Evolutionary conservation across 2,113 vertebrate genomes (phyloP), one percentile per base, ranked within the genome.

Genomic region (Anoura caudifer): DNA sequence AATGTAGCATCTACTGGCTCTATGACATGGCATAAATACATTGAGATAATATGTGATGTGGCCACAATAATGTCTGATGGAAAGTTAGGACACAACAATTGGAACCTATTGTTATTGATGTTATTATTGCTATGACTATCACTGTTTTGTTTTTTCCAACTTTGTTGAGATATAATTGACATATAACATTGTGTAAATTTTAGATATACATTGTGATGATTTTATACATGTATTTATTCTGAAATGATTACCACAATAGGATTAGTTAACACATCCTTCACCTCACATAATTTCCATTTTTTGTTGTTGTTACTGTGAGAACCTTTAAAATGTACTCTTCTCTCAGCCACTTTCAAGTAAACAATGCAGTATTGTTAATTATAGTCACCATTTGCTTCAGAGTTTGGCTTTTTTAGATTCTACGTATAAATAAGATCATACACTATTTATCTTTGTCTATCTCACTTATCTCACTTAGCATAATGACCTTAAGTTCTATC

Each of bases 311-410:
- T 59, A 59, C 41, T 22, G 16, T 59, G 38, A 76, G 24, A 90
- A 89, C 17, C n/a, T 89, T 83, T 38, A 90, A 84, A 56, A 69
- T 69, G 56, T 77, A n/a, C 61, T 90, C n/a, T 89, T 90, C n/a
- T 89, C 26, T 87, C 69, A 67, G 17, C 38, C 69, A 47, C 41
- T 47, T 73, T 84, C 15, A 59, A 59, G 50, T 90, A 69, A 77
- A 47, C 11, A 69, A 24, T 12, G 14, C 38, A 84, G 24, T 67
- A 38, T 50, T 90, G 33, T 90, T 84, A 82, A 43, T 56, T 94
- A 16, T 45, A 65, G 54, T 81, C 65, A 52, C 28, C 6, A 36
- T 65, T 54, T 94, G 56, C 45, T 75, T 89, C 28, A 65, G 41
- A 82, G 31, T 75, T 36, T 19, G 1, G 4, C 54, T 54, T 76